These are phyloP conservation scores for Anniella stebbinsi DNA, from an alignment of 2,797 vertebrate species.

Conservation along the genomic window DNA sequence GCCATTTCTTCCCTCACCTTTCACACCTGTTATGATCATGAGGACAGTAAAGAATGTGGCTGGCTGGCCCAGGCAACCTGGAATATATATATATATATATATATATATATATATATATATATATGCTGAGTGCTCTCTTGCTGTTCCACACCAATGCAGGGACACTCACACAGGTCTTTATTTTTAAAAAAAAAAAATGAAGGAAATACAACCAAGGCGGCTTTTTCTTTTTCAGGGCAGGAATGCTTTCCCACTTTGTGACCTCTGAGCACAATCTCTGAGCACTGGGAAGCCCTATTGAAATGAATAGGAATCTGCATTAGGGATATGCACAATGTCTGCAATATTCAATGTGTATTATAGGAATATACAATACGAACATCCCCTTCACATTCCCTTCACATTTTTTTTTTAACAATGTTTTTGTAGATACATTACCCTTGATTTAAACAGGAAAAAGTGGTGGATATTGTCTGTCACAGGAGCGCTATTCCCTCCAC, in stretches of 20 bases:
- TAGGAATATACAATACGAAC: no score
- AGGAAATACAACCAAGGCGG: no score
- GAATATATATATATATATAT: no score
- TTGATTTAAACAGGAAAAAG: not conserved
- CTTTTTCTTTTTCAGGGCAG: not conserved
- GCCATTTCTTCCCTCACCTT: not conserved
- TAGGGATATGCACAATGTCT: no score
- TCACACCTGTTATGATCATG: not conserved
- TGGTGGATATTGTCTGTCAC: not conserved
- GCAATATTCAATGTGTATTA: no score
- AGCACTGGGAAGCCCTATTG: not conserved
- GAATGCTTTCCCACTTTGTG: not conserved
- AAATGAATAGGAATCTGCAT: not conserved
- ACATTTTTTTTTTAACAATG: not conserved
- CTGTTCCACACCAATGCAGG: not conserved
- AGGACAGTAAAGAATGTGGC: not conserved
- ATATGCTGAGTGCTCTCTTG: not conserved
- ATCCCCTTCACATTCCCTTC: not conserved
- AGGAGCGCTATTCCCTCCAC: not conserved
- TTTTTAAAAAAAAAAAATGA: not conserved
- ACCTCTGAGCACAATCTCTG: not conserved
- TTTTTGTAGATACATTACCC: not conserved
- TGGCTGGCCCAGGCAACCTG: not conserved
- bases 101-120: no score
- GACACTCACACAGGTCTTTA: not conserved